phyloP scores from a whole-genome alignment of 2,797 vertebrate species.

The Saxicola maurus region DNA sequence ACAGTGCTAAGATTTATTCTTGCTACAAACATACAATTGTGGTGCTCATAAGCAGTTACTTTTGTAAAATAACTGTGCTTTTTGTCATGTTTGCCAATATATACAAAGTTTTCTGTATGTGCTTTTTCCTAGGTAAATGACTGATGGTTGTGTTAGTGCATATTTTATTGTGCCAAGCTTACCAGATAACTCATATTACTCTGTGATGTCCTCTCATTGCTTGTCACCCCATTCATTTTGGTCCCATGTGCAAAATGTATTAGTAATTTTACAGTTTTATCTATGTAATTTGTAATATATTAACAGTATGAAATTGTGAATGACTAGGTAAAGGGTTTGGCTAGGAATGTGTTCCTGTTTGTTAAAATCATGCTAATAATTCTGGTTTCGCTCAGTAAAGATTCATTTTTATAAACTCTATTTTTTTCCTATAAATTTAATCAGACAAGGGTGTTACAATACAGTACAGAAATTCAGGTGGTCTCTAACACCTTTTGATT shows the following conservation, averaged over 20 bases:
- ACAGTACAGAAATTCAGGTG: background rate
- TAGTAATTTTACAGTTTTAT: background rate
- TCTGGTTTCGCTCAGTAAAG: background rate
- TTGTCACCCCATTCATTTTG: background rate
- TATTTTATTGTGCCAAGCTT: background rate
- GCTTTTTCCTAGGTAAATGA: background rate
- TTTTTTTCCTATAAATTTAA: background rate
- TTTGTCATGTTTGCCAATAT: background rate
- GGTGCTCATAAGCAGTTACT: background rate
- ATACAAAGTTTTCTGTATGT: fast-evolving
- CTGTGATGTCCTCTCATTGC: background rate
- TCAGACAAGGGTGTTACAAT: background rate
- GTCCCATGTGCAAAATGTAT: background rate
- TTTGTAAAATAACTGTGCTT: background rate
- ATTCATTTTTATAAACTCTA: background rate
- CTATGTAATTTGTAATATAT: background rate
- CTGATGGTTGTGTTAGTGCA: background rate
- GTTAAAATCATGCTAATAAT: background rate
- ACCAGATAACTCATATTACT: background rate
- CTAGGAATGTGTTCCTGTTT: background rate
- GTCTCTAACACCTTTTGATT: background rate
- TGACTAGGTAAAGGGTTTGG: background rate
- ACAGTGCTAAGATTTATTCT: background rate
- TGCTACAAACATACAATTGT: background rate
- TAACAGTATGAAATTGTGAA: background rate